Evolutionary conservation across 1,140 invertebrate genomes (phyloP).

Genomic region (Trialeurodes vaporariorum): DNA sequence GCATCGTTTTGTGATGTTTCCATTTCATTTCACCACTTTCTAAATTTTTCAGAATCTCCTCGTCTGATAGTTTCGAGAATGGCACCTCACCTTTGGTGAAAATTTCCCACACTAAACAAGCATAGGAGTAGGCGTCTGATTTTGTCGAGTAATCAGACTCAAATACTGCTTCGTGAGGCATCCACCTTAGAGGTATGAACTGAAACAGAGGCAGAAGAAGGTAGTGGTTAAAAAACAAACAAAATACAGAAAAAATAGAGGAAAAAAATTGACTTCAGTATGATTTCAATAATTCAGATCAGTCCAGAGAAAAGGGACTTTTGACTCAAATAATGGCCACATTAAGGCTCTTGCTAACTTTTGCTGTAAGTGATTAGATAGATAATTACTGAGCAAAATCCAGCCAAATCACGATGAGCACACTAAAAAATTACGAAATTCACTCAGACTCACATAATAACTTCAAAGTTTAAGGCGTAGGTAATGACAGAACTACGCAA

Average conservation of each 20-base stretch:
- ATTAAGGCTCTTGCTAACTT: too few relatives aligned
- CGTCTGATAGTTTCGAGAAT: conserved; percentile 66
- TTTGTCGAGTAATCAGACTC: conserved; percentile 88
- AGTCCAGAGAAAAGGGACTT: too few relatives aligned
- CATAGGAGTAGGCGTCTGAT: conserved; percentile 88
- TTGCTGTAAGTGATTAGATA: too few relatives aligned
- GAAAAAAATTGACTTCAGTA: neutral
- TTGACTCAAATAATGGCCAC: too few relatives aligned
- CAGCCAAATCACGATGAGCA: too few relatives aligned
- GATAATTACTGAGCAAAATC: too few relatives aligned
- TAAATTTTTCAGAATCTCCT: conserved; percentile 55
- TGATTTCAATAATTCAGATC: neutral
- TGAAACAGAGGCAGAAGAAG: conserved; percentile 28
- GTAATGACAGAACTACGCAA: too few relatives aligned
- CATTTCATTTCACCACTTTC: conserved; percentile 35
- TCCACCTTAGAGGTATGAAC: conserved; percentile 69
- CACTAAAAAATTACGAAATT: too few relatives aligned
- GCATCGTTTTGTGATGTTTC: conserved; percentile 24
- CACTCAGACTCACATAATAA: too few relatives aligned
- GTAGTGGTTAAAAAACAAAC: too few relatives aligned
- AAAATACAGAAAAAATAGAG: too few relatives aligned
- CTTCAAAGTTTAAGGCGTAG: too few relatives aligned
- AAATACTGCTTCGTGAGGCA: conserved; percentile 74
- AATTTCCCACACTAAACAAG: conserved; percentile 81
- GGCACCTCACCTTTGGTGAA: conserved; percentile 78